Conservation (phyloP, 2,113 vertebrate genomes). For the Dicrurus megarhynchus region DNA sequence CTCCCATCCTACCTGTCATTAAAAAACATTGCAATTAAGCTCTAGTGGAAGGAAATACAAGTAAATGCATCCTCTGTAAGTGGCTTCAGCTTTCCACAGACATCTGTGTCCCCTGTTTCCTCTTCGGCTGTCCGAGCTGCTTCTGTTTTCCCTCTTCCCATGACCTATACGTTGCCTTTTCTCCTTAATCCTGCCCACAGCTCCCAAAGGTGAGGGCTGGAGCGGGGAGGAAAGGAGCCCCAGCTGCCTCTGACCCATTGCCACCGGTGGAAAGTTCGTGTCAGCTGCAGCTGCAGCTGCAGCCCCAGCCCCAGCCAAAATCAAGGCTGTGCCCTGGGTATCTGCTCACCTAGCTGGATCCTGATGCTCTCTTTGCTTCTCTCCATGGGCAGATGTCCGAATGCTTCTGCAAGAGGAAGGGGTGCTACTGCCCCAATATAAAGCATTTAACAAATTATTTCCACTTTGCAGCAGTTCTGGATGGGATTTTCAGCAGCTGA, state of each 20-base stretch:
- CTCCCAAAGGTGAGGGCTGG: accelerated
- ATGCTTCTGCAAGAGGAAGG: background rate
- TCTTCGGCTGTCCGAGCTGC: background rate
- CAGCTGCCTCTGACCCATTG: background rate
- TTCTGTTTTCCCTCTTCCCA: conserved; percentile 34
- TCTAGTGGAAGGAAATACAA: conserved; percentile 21
- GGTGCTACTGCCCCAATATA: background rate
- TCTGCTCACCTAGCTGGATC: background rate
- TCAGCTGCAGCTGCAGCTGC: background rate
- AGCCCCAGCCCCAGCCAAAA: background rate
- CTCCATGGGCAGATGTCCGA: background rate
- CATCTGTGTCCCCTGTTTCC: conserved; percentile 17
- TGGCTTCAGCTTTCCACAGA: background rate
- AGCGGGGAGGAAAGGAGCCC: background rate
- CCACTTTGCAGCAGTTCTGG: background rate
- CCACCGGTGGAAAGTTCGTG: background rate
- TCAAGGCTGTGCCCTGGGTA: background rate
- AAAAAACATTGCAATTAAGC: background rate
- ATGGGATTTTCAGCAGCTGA: background rate
- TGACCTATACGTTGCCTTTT: background rate
- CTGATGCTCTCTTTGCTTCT: background rate
- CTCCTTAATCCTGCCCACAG: background rate
- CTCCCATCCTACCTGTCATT: background rate
- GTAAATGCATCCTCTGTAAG: background rate
- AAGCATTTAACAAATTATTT: background rate